phyloP scores from a whole-genome alignment of 23 tunicate genomes.

The Trididemnum clinides region DNA sequence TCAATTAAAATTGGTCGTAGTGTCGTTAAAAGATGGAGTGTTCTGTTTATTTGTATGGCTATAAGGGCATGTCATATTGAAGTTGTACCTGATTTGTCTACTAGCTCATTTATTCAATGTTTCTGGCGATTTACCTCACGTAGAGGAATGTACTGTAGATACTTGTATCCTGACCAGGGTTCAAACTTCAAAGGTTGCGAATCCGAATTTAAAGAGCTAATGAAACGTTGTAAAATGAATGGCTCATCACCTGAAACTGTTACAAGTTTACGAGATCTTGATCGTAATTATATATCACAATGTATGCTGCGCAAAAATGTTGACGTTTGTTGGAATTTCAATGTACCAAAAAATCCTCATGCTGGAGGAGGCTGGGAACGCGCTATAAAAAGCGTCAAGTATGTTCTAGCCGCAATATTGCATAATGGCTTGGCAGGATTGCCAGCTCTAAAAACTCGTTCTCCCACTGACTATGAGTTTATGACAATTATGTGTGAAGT shows the following conservation, averaged over 20 bases:
- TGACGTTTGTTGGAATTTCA: slow-evolving; percentile 9
- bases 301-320: slow-evolving; percentile 7
- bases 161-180: slow-evolving; percentile 25
- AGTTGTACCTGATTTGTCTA: slow-evolving; percentile 22
- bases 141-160: neutral
- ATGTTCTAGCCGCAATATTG: neutral
- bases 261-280: neutral
- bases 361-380: slow-evolving; percentile 29
- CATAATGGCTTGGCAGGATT: neutral
- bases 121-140: slow-evolving; percentile 10
- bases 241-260: neutral
- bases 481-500: slow-evolving; percentile 7
- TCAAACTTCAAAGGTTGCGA: slow-evolving; percentile 21
- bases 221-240: neutral
- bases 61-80: slow-evolving; percentile 14
- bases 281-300: slow-evolving; percentile 12
- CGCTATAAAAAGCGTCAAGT: slow-evolving; percentile 1
- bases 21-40: neutral
- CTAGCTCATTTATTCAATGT: slow-evolving; percentile 25
- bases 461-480: neutral
- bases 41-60: slow-evolving; percentile 24
- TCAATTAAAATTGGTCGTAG: neutral
- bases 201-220: neutral
- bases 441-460: neutral
- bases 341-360: neutral